Base-by-base conservation (phyloP, 2,797 vertebrate species). In the Periophthalmus magnuspinnatus region DNA sequence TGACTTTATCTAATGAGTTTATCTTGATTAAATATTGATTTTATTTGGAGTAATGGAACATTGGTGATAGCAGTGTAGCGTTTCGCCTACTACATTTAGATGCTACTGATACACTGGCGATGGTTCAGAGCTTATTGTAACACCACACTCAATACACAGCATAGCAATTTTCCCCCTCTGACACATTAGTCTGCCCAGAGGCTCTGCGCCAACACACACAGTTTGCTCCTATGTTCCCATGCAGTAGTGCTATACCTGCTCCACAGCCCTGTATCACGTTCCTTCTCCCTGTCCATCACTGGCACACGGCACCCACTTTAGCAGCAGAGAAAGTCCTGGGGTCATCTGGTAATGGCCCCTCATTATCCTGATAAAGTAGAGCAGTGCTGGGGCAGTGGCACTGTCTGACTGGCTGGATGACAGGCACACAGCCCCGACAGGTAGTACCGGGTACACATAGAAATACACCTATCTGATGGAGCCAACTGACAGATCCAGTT, bases 331-430 rank as follows among this genome's bases (percentile, higher is more conserved):
- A 91, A 91, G 90, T 90, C 91, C 83, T 90, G 48, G 19, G 89
- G 86, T 90, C 88, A 86, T 84, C 83, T 90, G 88, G 89, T 92
- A 92, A 89, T 88, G 87, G 87, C 83, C 83, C 91, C 85, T 90
- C 90, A 93, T 93, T 93, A 94, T 93, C 89, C 91, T 70, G 88
- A 91, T 92, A 91, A 91, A 86, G 80, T 81, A 65, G 78, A 83
- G 84, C 74, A 75, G 87, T 81, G 87, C 88, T 76, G 21, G 69
- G 72, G 88, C 86, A 81, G 82, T 78, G 86, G 86, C 79, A 19
- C 7, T 38, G 85, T 71, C 85, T 86, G 88, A 88, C 87, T 77
- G 90, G 84, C 88, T 88, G 83, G 83, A 88, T 88, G 85, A 90
- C 87, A 89, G 86, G 82, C 81, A 77, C 83, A 65, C 84, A 74